These are phyloP conservation scores for Salminus brasiliensis DNA, from an alignment of 2,113 vertebrate species.

Conservation along the genomic window DNA sequence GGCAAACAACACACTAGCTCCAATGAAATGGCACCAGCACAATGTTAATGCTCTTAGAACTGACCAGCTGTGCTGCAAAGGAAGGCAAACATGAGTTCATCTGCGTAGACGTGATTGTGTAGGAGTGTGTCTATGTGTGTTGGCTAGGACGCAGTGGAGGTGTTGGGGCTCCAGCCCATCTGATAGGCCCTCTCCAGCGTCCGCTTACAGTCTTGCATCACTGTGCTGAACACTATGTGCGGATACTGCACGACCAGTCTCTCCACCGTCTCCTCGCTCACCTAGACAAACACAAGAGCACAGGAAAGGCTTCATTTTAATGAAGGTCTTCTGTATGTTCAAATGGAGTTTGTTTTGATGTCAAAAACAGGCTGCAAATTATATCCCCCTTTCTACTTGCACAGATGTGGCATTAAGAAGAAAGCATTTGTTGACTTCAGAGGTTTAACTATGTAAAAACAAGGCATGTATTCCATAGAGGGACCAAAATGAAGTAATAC, in stretches of 20 bases:
- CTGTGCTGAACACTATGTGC: slow-evolving; percentile 97
- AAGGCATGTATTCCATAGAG: too few species aligned
- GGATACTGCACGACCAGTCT: slow-evolving; percentile 95
- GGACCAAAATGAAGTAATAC: too few species aligned
- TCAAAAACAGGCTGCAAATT: too few species aligned
- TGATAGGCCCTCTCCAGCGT: slow-evolving; percentile 97
- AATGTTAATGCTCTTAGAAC: slow-evolving; percentile 31
- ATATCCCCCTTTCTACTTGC: too few species aligned
- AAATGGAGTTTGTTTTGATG: not conserved
- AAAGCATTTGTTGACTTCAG: too few species aligned
- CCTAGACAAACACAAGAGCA: slow-evolving; percentile 77
- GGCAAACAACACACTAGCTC: not conserved
- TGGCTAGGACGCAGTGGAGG: slow-evolving; percentile 86
- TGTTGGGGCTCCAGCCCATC: slow-evolving; percentile 98
- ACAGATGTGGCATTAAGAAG: too few species aligned
- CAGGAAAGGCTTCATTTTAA: not conserved
- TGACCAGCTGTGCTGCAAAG: slow-evolving; percentile 30
- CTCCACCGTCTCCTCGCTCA: slow-evolving; percentile 95
- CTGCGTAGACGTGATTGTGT: slow-evolving; percentile 36
- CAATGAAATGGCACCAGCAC: slow-evolving; percentile 12
- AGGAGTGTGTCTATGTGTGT: slow-evolving; percentile 27
- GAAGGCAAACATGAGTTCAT: slow-evolving; percentile 51
- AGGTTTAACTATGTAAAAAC: too few species aligned
- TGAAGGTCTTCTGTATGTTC: not conserved
- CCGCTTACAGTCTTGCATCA: slow-evolving; percentile 99